Conservation (phyloP, 2,797 vertebrate genomes). For the Nothura maculosa region DNA sequence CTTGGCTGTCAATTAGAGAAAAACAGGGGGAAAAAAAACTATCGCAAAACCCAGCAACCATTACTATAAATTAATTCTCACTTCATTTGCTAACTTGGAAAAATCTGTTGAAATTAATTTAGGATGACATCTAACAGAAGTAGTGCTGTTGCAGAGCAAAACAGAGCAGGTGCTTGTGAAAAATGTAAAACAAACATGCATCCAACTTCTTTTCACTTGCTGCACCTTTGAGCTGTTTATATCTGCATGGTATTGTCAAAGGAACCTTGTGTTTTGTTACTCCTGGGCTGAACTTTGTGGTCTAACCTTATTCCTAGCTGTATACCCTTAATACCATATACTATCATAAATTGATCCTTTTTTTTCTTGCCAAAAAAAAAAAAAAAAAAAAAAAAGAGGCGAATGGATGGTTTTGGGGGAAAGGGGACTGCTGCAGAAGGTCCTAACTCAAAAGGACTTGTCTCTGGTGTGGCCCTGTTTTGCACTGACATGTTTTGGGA, state of each 20-base stretch:
- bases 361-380: background rate
- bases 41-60: background rate
- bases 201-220: background rate
- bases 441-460: background rate
- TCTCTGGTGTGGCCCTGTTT: background rate
- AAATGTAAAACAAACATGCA: background rate
- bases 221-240: background rate
- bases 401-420: background rate
- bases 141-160: background rate
- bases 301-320: background rate
- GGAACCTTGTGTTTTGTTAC: background rate
- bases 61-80: background rate
- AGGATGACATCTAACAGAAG: background rate
- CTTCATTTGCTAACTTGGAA: background rate
- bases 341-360: background rate
- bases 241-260: background rate
- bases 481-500: background rate
- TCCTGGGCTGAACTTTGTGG: background rate
- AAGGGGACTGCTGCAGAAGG: background rate
- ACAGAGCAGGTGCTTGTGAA: background rate
- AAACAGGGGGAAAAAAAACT: background rate
- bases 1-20: background rate
- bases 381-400: too few relatives aligned
- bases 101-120: background rate
- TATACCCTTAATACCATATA: background rate